Evolutionary conservation across 2,888 invertebrate genomes (phyloP).

Genomic region (Drosophila aldrichi): DNA sequence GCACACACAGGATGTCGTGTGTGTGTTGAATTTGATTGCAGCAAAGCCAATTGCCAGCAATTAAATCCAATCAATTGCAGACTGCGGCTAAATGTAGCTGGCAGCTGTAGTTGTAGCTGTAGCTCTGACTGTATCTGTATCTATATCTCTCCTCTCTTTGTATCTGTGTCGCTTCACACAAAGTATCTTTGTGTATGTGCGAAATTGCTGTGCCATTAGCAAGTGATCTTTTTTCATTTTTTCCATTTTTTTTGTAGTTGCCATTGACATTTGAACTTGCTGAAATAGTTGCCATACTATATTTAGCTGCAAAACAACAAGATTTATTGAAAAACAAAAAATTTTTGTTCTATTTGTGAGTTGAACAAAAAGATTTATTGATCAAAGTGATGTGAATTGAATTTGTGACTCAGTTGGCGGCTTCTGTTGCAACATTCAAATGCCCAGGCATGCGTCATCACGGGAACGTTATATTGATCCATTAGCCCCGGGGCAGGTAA

Average conservation of each 20-base stretch:
- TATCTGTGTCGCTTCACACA: conserved; percentile 9
- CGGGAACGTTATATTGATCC: background rate
- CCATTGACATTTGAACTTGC: conserved; percentile 80
- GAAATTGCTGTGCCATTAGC: conserved; percentile 71
- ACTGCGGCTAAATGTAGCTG: conserved; percentile 1
- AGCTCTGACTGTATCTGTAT: background rate
- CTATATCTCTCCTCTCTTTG: conserved; percentile 1
- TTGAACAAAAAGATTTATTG: conserved; percentile 26
- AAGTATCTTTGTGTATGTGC: conserved; percentile 34
- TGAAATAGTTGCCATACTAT: conserved; percentile 16
- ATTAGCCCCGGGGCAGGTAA: background rate
- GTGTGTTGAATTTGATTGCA: conserved; percentile 14
- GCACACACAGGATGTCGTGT: conserved; percentile 32
- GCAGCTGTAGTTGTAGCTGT: background rate
- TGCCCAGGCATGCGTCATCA: conserved; percentile 12
- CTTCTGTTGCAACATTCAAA: conserved; percentile 3
- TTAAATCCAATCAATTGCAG: conserved; percentile 65
- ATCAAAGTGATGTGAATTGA: conserved; percentile 1
- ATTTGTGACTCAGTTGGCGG: conserved; percentile 29
- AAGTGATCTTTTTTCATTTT: conserved; percentile 41
- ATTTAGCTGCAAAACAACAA: conserved; percentile 18
- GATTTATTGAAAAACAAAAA: conserved; percentile 25
- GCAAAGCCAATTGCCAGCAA: conserved; percentile 70
- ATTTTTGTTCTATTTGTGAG: background rate
- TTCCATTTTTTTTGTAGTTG: conserved; percentile 55